Evolutionary conservation across 2,888 invertebrate species (phyloP).

Genomic region (Cheiracanthium punctorium): DNA sequence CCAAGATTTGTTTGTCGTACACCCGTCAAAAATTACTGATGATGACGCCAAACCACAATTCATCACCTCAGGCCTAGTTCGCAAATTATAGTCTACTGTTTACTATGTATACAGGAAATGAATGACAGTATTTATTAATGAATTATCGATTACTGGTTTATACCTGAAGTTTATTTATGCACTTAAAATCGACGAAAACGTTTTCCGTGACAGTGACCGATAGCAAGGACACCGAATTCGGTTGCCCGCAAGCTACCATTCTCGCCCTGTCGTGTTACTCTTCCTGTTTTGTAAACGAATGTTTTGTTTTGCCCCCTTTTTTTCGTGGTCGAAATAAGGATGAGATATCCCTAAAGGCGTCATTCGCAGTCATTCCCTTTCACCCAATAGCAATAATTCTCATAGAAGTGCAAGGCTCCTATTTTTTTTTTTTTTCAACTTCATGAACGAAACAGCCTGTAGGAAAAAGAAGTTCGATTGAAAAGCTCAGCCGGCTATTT

Average conservation of each 20-base stretch:
- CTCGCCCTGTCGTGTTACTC: background rate
- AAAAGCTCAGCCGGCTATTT: too few species aligned
- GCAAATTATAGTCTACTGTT: background rate
- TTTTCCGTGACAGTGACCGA: conserved; percentile 10
- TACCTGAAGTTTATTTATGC: background rate
- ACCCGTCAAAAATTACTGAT: too few species aligned
- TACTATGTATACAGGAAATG: too few species aligned
- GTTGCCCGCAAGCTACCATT: background rate
- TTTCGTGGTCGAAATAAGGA: background rate
- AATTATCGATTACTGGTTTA: background rate
- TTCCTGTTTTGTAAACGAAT: background rate
- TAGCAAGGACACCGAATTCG: background rate
- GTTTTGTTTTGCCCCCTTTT: background rate
- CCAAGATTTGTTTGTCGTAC: too few species aligned
- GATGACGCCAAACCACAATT: too few species aligned
- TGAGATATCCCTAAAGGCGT: background rate
- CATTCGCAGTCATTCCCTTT: background rate
- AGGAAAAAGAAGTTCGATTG: too few species aligned
- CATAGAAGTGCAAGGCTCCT: too few species aligned
- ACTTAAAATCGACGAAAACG: background rate
- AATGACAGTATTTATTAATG: background rate
- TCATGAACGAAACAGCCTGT: too few species aligned
- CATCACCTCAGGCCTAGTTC: background rate
- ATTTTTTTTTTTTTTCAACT: too few species aligned
- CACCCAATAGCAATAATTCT: background rate